These are phyloP conservation scores for Monodelphis domestica DNA, from an alignment of 2,797 vertebrate species.

Conservation along the genomic window DNA sequence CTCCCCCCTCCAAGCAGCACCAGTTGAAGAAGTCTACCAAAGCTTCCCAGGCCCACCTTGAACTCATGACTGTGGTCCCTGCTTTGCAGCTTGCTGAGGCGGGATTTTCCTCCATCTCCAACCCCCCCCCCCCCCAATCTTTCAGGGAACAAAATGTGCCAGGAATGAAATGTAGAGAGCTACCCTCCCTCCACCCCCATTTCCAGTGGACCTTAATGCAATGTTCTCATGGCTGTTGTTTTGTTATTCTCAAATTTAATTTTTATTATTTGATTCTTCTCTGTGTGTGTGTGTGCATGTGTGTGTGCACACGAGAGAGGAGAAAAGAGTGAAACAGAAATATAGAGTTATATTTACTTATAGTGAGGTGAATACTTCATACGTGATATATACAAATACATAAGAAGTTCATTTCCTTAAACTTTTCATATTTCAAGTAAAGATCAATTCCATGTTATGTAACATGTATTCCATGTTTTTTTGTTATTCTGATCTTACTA, in stretches of 20 bases:
- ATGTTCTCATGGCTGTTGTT: neutral
- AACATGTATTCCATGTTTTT: neutral
- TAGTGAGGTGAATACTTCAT: neutral
- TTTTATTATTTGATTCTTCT: neutral
- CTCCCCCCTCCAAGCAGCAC: conserved; percentile 57
- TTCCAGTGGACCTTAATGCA: neutral
- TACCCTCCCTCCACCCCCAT: neutral
- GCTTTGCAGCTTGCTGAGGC: conserved; percentile 61
- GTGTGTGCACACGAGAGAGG: neutral
- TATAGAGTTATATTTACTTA: neutral
- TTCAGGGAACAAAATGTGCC: neutral
- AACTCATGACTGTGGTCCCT: conserved; percentile 57
- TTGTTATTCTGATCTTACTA: neutral
- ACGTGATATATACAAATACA: no score
- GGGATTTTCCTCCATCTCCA: neutral
- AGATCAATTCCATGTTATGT: neutral
- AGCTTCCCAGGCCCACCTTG: conserved; percentile 68
- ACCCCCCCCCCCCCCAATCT: neutral
- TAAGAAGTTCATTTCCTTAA: neutral
- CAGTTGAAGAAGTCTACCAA: conserved; percentile 61
- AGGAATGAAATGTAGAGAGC: conserved; percentile 12
- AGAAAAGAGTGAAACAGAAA: neutral
- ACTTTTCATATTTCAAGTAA: neutral
- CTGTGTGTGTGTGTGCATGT: neutral
- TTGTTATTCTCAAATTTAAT: neutral